Evolutionary conservation across 2,113 vertebrate genomes (phyloP).

Genomic region (Arenaria interpres): DNA sequence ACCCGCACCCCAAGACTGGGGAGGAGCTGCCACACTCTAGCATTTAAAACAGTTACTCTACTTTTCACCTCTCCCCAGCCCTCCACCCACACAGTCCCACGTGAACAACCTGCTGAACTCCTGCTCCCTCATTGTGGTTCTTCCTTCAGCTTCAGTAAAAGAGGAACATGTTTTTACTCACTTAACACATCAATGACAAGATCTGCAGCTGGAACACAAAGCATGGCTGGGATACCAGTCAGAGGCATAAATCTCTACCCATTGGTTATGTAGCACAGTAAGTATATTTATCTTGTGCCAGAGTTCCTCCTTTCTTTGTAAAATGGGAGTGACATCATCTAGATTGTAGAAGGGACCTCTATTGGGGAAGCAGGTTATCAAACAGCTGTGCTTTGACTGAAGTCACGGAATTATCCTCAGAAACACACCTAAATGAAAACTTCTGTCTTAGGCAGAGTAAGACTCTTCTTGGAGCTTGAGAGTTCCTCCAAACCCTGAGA

Average conservation of each 20-base stretch:
- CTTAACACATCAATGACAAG: background rate
- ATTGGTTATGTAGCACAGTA: background rate
- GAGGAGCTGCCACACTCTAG: background rate
- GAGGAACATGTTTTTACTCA: constrained; percentile 39
- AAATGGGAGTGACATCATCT: background rate
- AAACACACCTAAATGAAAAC: background rate
- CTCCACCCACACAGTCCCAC: background rate
- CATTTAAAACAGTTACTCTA: background rate
- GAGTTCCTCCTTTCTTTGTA: background rate
- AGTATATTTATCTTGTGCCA: background rate
- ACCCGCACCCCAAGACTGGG: background rate
- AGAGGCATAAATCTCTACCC: background rate
- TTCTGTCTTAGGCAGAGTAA: background rate
- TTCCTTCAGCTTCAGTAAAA: constrained; percentile 38
- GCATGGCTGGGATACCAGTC: background rate
- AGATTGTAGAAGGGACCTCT: background rate
- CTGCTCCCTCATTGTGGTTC: constrained; percentile 10
- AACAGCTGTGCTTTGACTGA: background rate
- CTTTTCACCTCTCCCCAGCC: background rate
- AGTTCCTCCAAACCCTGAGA: background rate
- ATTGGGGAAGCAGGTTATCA: background rate
- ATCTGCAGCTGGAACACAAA: background rate
- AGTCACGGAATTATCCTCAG: background rate
- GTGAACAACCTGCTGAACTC: constrained; percentile 1
- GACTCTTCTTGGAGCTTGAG: background rate